Conservation (phyloP, 1,140 invertebrate species). For the Drosophila micromelanica region DNA sequence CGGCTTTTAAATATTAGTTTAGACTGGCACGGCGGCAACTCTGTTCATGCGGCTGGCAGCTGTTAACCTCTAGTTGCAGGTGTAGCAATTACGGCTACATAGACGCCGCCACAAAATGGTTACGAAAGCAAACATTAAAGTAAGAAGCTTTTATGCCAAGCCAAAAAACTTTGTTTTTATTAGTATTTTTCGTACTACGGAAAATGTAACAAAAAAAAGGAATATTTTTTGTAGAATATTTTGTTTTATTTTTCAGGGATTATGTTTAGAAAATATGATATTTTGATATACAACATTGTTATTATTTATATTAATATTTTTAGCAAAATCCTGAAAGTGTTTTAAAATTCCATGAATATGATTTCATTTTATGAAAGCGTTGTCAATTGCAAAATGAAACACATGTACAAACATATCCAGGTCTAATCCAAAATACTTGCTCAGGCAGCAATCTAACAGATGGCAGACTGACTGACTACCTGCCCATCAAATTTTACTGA, state of each 20-base stretch:
- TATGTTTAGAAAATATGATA: too few relatives aligned
- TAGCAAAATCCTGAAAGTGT: too few relatives aligned
- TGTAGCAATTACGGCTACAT: constrained; percentile 35
- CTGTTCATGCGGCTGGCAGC: constrained; percentile 33
- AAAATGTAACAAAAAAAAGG: too few relatives aligned
- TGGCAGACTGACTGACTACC: background rate
- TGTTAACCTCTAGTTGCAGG: constrained; percentile 36
- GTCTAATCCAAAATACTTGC: background rate
- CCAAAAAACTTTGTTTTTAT: background rate
- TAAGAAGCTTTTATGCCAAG: constrained; percentile 10
- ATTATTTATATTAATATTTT: too few relatives aligned
- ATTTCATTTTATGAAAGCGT: background rate
- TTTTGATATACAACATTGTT: too few relatives aligned
- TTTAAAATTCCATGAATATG: background rate
- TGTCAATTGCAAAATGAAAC: background rate
- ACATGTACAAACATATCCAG: background rate
- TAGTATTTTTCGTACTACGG: too few relatives aligned
- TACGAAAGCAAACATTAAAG: constrained; percentile 20
- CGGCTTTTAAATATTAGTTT: constrained; percentile 63
- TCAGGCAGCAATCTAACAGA: background rate
- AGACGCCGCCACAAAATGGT: constrained; percentile 17
- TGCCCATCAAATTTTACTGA: background rate
- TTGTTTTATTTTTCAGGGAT: too few relatives aligned
- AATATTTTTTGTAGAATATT: too few relatives aligned
- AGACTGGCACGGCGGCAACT: constrained; percentile 22